These are phyloP conservation scores for Xenopus laevis DNA, from an alignment of 2,113 vertebrate species.

Conservation along the genomic window DNA sequence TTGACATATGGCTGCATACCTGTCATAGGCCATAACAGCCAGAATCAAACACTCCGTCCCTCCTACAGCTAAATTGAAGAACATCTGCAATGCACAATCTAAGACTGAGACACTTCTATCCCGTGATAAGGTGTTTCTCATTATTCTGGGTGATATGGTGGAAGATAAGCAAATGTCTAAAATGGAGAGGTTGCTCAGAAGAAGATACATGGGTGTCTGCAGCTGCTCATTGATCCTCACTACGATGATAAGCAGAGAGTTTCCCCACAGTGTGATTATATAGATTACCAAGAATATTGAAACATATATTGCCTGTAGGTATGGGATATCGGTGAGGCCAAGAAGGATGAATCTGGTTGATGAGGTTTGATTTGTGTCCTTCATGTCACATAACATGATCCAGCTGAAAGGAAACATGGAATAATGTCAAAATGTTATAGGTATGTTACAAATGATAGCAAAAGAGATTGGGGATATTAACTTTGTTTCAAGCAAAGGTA, in stretches of 20 bases:
- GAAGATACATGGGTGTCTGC: constrained; percentile 30
- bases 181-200: constrained; percentile 19
- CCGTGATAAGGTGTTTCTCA: background rate
- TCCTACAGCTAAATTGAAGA: constrained; percentile 18
- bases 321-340: constrained; percentile 2
- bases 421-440: no score
- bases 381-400: background rate
- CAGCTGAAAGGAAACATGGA: no score
- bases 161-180: constrained; percentile 29
- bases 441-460: no score
- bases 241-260: constrained; percentile 7
- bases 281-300: constrained; percentile 8
- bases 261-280: background rate
- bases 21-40: constrained; percentile 28
- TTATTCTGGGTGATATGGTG: constrained; percentile 19
- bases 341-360: constrained; percentile 5
- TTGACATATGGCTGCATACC: constrained; percentile 23
- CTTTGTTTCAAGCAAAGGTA: no score
- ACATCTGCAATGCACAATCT: constrained; percentile 21
- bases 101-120: constrained; percentile 12
- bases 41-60: constrained; percentile 22
- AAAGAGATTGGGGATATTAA: no score
- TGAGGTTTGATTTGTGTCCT: background rate
- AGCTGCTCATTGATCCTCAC: constrained; percentile 1
- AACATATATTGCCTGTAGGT: background rate